Base-by-base conservation (phyloP, 1,140 invertebrate genomes). In the Dermatophagoides farinae region DNA sequence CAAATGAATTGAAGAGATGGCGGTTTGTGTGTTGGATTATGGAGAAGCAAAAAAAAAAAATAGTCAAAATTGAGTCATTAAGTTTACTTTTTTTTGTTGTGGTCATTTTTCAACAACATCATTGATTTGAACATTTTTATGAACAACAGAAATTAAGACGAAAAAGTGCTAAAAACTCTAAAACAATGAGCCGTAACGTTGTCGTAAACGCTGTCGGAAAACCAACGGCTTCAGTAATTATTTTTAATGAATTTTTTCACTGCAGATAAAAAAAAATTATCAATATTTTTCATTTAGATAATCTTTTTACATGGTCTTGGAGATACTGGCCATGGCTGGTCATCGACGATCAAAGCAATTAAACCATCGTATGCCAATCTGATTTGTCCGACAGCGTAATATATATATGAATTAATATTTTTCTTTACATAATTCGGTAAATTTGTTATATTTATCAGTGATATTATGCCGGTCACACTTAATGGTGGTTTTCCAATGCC, bases 401-500 rank as follows among this genome's bases (percentile, higher is more conserved):
- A n/a, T n/a, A n/a, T n/a, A n/a, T n/a, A n/a, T n/a, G n/a, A n/a
- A n/a, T n/a, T n/a, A 78, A 81, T 74, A 62, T 51, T 57, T 52
- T 38, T 43, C 12, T 39, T 14, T 44, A 43, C 22, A 51, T 37
- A 9, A 55, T 12, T 40, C 5, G 10, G 12, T 38, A 39, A 20
- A 9, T 51, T 16, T 63, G 31, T 39, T 39, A 12, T 14, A n/a
- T n/a, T n/a, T n/a, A 4, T 47, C 68, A 84, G 82, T 16, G 80
- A 83, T 46, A 82, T 82, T 49, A 88, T 89, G 75, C 85, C 88
- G 20, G 91, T 97, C 0, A 88, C 90, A 9, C 72, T 97, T 39
- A 96, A 97, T 76, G 82, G 79, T 64, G 90, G 90, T 1, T 88
- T 90, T 68, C 78, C 79, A 65, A 95, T 96, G 90, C 88, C 89